These are phyloP conservation scores for Tiliqua scincoides DNA, from an alignment of 2,113 vertebrate genomes.

Conservation along the genomic window DNA sequence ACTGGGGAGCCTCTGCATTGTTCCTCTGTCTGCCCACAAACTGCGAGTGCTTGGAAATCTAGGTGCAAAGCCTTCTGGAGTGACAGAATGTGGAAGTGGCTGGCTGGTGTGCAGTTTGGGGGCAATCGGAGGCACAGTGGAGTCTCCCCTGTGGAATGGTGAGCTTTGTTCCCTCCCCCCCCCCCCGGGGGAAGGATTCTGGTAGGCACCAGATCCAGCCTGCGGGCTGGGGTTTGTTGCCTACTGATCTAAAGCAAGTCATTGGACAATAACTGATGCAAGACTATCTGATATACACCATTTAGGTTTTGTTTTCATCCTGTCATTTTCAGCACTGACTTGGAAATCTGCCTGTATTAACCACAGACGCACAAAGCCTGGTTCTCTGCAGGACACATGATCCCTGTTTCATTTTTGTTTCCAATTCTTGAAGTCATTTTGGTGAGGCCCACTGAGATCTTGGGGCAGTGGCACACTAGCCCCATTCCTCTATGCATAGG, in stretches of 20 bases:
- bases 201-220: no score
- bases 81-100: no score
- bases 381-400: background rate
- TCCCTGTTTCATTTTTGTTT: background rate
- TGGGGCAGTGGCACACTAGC: rapidly evolving
- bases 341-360: background rate
- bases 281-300: background rate
- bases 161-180: no score
- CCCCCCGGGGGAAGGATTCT: no score
- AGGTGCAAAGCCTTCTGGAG: no score
- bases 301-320: background rate
- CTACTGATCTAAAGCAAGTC: background rate
- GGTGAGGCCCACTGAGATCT: background rate
- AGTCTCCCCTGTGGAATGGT: no score
- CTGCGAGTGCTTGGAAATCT: no score
- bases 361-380: background rate
- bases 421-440: background rate
- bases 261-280: background rate
- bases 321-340: background rate
- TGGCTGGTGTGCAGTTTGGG: no score
- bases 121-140: no score
- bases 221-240: no score
- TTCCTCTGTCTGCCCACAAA: no score
- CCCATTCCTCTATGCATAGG: background rate
- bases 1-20: no score